Evolutionary conservation across 2,888 invertebrate species (phyloP).

Genomic region (Drosophila paracracens): DNA sequence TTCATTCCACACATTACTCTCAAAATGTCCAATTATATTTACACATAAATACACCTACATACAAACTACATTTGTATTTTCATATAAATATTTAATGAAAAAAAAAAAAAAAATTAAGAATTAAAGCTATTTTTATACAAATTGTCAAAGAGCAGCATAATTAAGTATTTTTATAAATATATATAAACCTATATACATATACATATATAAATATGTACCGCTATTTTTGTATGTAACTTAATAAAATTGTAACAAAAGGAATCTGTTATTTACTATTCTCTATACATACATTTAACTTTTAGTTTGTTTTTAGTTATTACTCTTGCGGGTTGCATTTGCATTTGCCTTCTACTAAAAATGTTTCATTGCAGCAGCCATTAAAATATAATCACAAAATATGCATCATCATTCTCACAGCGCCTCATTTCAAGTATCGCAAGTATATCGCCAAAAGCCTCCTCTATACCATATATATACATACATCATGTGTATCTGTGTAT

Average conservation of each 20-base stretch:
- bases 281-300: not conserved
- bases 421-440: conserved; percentile 65
- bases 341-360: conserved; percentile 64
- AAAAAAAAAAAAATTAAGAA: conserved; percentile 7
- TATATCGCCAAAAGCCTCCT: conserved; percentile 36
- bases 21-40: conserved; percentile 36
- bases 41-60: conserved; percentile 17
- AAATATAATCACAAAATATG: conserved; percentile 22
- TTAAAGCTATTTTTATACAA: conserved; percentile 68
- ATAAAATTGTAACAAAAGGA: conserved; percentile 72
- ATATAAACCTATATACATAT: conserved; percentile 42
- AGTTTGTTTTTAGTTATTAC: conserved; percentile 26
- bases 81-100: conserved; percentile 32
- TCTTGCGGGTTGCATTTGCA: conserved; percentile 40
- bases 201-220: conserved; percentile 53
- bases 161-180: conserved; percentile 64
- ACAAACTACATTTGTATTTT: conserved; percentile 53
- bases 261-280: conserved; percentile 46
- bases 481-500: conserved; percentile 1
- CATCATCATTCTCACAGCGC: conserved; percentile 64
- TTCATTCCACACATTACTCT: conserved; percentile 17
- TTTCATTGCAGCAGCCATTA: conserved; percentile 69
- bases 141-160: conserved; percentile 59
- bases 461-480: conserved; percentile 6
- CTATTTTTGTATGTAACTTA: conserved; percentile 78